These are phyloP conservation scores for Enteromius thamalakanensis DNA, from an alignment of 2,797 vertebrate genomes.

Conservation along the genomic window DNA sequence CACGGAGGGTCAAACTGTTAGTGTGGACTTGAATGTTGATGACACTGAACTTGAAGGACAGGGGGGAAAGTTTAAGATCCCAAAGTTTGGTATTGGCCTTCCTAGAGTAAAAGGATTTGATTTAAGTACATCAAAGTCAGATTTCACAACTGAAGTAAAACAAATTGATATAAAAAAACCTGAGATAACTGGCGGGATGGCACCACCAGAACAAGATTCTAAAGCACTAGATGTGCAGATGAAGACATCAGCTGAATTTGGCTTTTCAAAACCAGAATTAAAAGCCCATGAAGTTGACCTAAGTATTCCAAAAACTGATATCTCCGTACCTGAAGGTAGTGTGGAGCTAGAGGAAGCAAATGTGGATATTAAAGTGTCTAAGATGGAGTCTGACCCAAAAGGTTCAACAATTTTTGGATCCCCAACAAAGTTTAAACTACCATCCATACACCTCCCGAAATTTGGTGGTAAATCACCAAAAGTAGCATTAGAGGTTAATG, in stretches of 20 bases:
- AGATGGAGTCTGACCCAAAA: conserved; percentile 29
- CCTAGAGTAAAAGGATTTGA: conserved; percentile 49
- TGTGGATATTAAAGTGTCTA: conserved; percentile 52
- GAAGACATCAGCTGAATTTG: conserved; percentile 32
- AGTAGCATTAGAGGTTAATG: neutral
- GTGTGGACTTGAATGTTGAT: conserved; percentile 27
- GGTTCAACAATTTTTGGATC: conserved; percentile 42
- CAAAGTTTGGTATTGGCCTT: conserved; percentile 25
- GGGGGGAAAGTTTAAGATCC: conserved; percentile 52
- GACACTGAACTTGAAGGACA: conserved; percentile 17
- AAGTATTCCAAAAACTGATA: conserved; percentile 40
- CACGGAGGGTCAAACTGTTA: conserved; percentile 24
- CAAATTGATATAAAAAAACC: conserved; percentile 10
- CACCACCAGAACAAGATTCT: conserved; percentile 45
- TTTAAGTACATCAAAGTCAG: conserved; percentile 32
- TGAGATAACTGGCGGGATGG: neutral
- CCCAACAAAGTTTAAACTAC: conserved; percentile 55
- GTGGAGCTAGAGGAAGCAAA: conserved; percentile 34
- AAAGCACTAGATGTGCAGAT: conserved; percentile 42
- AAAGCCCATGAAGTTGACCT: neutral
- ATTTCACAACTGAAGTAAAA: conserved; percentile 23
- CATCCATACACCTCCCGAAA: conserved; percentile 55
- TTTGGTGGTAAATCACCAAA: conserved; percentile 59
- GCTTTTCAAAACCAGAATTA: neutral
- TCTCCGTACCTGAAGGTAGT: conserved; percentile 38